Evolutionary conservation across 2,113 vertebrate species (phyloP), one percentile per base, ranked within the genome.

Genomic region (Planiliza haematocheilus): DNA sequence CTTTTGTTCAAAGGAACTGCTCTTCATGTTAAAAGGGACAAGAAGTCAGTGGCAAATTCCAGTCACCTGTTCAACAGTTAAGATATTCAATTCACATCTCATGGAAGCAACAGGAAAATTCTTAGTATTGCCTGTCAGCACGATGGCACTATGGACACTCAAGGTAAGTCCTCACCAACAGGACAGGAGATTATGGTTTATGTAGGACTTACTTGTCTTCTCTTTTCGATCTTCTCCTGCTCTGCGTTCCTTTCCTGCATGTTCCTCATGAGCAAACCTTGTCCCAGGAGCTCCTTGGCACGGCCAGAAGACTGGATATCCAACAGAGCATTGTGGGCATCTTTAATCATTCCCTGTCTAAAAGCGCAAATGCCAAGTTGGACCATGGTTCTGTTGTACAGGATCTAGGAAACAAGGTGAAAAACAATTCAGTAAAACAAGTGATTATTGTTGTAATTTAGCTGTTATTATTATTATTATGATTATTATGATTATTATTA

Each of bases 361-460:
- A 97, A 97, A 1, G 96, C 96, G n/a, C 96, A 97, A 85, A 97
- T 97, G 52, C 96, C 96, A 56, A 97, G 91, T 73, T 97, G 96
- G 58, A 97, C 96, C 96, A 97, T 97, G 43, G 96, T 97, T 71
- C 96, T 94, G 88, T 97, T 97, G 84, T 97, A 97, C 14, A 97
- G 92, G 84, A 97, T 97, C 96, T 97, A 62, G 7, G n/a, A 14
- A 73, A 16, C 52, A 3, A 13, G n/a, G 39, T 7, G 18, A 50
- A 21, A 11, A 13, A 43, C 48, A 3, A 10, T 2, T 16, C 0
- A 17, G 24, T 30, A 16, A 67, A 20, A 52, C 7, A 48, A 1
- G 0, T 0, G 4, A 21, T 20, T 13, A 3, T 4, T 16, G 12
- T 21, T 14, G 10, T 3, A 10, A 36, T 37, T 20, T 8, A 8